These are phyloP conservation scores for Idaea straminata DNA, from an alignment of 2,888 invertebrate species.

Conservation along the genomic window DNA sequence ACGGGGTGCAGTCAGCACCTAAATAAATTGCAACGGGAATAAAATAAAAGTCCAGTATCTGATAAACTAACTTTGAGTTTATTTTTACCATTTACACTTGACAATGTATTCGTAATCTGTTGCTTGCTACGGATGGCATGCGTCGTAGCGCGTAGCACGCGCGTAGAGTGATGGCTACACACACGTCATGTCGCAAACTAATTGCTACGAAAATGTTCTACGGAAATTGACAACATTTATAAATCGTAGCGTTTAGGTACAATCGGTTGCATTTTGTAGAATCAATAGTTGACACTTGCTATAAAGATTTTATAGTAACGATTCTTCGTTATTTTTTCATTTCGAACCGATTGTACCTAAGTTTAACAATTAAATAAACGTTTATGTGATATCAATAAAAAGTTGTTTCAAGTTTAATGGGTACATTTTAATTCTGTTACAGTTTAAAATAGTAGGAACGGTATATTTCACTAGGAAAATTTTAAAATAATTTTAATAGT, in stretches of 20 bases:
- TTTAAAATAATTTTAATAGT: conserved; percentile 75
- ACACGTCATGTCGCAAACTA: conserved; percentile 58
- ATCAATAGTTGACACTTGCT: background rate
- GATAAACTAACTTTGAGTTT: conserved; percentile 82
- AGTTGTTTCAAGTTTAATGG: conserved; percentile 44
- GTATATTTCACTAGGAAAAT: conserved; percentile 78
- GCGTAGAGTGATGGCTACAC: conserved; percentile 61
- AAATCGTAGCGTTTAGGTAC: conserved; percentile 23
- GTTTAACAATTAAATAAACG: conserved; percentile 40
- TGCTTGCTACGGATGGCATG: conserved; percentile 71
- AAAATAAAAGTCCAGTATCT: conserved; percentile 74
- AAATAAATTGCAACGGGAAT: conserved; percentile 17
- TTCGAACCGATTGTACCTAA: conserved; percentile 35
- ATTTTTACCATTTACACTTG: conserved; percentile 82
- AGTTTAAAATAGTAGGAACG: conserved; percentile 78
- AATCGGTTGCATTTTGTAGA: conserved; percentile 16
- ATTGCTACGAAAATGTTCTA: conserved; percentile 49
- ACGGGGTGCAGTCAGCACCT: too few species aligned
- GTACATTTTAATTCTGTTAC: conserved; percentile 65
- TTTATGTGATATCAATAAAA: conserved; percentile 44
- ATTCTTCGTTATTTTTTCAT: background rate
- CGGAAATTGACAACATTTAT: conserved; percentile 28
- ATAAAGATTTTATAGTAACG: background rate
- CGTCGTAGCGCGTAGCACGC: conserved; percentile 71
- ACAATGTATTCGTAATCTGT: conserved; percentile 81